phyloP scores from a whole-genome alignment of 2,797 vertebrate species.

The Hydrophis major region DNA sequence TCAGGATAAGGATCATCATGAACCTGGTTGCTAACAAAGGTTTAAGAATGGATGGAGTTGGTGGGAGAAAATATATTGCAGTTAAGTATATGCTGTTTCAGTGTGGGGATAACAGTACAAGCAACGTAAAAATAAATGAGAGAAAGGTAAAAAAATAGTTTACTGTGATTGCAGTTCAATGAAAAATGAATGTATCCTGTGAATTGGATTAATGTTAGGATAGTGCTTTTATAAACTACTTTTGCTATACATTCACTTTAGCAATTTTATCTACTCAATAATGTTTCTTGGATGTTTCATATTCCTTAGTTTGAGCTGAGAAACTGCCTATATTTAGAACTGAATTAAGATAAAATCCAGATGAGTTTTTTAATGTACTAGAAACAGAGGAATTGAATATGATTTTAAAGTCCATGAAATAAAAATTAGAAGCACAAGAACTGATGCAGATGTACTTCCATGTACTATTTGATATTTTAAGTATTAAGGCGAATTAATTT shows the following conservation, averaged over 20 bases:
- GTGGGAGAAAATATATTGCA: not conserved
- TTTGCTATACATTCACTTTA: not conserved
- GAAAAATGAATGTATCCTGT: not conserved
- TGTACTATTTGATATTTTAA: not conserved
- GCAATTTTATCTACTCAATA: not conserved
- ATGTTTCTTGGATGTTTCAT: not conserved
- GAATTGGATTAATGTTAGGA: not conserved
- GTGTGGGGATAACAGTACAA: not conserved
- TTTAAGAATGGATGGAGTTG: conserved; percentile 27
- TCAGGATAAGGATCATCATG: conserved; percentile 25
- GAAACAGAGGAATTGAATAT: not conserved
- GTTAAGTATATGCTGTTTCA: not conserved
- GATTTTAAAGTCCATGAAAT: not conserved
- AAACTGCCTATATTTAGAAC: not conserved
- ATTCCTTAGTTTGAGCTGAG: not conserved
- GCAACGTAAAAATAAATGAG: not conserved
- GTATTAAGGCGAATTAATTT: not conserved
- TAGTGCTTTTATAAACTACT: not conserved
- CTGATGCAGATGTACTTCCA: not conserved
- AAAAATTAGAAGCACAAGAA: not conserved
- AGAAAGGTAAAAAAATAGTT: not conserved
- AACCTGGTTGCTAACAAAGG: not conserved
- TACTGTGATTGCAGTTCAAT: not conserved
- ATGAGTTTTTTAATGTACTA: not conserved
- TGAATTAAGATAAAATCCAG: not conserved